Evolutionary conservation across 1,140 invertebrate genomes (phyloP).

Genomic region (Cylas formicarius): DNA sequence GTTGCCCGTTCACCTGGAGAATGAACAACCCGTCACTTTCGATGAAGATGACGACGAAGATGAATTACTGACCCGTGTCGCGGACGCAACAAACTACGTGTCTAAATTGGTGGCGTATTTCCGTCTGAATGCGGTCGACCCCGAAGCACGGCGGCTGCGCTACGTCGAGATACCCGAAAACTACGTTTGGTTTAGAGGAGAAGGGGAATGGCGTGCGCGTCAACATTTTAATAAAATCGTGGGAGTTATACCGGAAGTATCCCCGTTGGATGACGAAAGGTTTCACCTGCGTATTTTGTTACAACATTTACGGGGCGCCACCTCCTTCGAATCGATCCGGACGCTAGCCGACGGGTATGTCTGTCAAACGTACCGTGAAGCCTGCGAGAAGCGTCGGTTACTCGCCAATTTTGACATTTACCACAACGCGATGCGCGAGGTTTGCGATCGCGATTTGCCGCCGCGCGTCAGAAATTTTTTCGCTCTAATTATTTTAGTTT

Average conservation of each 20-base stretch:
- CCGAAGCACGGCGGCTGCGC: not conserved
- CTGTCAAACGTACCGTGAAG: no score
- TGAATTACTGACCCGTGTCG: not conserved
- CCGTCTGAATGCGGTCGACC: conserved; percentile 1
- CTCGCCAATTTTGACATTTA: no score
- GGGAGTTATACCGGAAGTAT: no score
- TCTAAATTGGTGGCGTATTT: conserved; percentile 10
- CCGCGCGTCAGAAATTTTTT: not conserved
- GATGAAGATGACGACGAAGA: conserved; percentile 1
- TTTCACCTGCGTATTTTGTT: conserved; percentile 11
- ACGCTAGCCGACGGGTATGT: not conserved
- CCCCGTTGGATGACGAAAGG: conserved; percentile 4
- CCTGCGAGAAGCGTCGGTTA: no score
- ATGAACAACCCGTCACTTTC: not conserved
- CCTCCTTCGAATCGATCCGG: conserved; percentile 5
- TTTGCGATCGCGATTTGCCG: no score
- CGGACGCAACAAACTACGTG: no score
- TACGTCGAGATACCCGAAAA: no score
- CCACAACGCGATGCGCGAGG: no score
- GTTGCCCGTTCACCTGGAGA: conserved; percentile 3
- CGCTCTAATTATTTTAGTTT: not conserved
- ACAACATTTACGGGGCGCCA: not conserved
- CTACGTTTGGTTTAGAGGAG: no score
- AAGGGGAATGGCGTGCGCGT: no score
- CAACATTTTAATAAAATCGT: no score